A percentile compares a stretch with the other conserved stretches of the same genome.
phyloP scores from a whole-genome alignment of 2,797 vertebrate species.

The Spinibarbus caldwelli region DNA sequence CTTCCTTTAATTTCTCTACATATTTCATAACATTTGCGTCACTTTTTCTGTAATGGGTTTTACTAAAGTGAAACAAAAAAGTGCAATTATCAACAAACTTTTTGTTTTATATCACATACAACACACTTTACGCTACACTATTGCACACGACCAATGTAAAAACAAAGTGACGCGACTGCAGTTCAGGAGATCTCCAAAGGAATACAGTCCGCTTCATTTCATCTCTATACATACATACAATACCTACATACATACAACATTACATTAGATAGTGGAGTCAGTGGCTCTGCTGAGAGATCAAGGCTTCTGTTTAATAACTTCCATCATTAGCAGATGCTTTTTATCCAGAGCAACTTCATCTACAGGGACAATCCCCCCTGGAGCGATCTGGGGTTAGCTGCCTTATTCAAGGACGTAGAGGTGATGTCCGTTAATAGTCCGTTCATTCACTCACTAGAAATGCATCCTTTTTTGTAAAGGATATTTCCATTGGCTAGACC shows the following conservation, averaged over 20 bases:
- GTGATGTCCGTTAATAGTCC: conserved; percentile 21
- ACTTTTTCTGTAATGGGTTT: conserved; percentile 71
- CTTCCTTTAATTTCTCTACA: conserved; percentile 80
- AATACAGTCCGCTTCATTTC: conserved; percentile 71
- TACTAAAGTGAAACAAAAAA: conserved; percentile 75
- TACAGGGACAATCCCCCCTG: conserved; percentile 12
- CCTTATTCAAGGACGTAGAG: conserved; percentile 32
- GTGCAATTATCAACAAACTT: conserved; percentile 84
- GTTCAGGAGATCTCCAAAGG: conserved; percentile 75
- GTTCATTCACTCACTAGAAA: neutral
- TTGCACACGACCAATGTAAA: conserved; percentile 80
- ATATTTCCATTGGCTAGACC: conserved; percentile 11
- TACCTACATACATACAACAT: conserved; percentile 72
- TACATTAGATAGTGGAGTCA: conserved; percentile 59
- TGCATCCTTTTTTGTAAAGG: neutral
- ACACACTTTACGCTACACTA: conserved; percentile 82
- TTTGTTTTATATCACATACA: conserved; percentile 79
- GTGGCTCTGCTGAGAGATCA: conserved; percentile 60
- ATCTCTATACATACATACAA: conserved; percentile 72
- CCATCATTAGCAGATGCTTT: conserved; percentile 7
- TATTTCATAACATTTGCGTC: conserved; percentile 78
- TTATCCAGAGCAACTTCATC: neutral
- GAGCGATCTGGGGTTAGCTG: conserved; percentile 38
- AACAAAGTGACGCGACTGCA: conserved; percentile 85
- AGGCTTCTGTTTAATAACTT: conserved; percentile 11